phyloP scores from a whole-genome alignment of 2,888 invertebrate species.

The Macrophya alboannulata region DNA sequence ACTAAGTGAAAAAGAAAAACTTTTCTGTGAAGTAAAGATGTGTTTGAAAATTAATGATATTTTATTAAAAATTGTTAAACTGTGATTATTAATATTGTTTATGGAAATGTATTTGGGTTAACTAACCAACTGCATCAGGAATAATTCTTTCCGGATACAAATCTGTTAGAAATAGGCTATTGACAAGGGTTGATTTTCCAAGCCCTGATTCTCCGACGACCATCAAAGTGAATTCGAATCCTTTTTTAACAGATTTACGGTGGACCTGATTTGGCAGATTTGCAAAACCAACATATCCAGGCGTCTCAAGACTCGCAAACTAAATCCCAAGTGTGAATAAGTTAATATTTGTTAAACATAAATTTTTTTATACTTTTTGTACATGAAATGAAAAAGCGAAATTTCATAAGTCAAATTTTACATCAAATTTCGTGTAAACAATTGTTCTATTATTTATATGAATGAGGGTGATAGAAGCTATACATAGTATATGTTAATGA shows the following conservation, averaged over 20 bases:
- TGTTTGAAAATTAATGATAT: neutral
- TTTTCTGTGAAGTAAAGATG: neutral
- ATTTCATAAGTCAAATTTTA: neutral
- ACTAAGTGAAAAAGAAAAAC: too few species aligned
- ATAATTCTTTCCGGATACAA: conserved; percentile 96
- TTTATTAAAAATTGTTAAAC: neutral
- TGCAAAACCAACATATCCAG: conserved; percentile 95
- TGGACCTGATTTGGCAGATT: conserved; percentile 98
- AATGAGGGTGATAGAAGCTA: neutral
- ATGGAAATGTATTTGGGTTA: neutral
- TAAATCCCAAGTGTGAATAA: conserved; percentile 77
- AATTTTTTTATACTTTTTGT: neutral
- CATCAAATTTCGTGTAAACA: neutral
- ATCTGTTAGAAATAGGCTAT: conserved; percentile 96
- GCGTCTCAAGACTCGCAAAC: conserved; percentile 93
- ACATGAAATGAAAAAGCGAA: neutral
- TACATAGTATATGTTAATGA: neutral
- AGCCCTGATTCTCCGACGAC: conserved; percentile 95
- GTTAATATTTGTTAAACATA: conserved; percentile 6
- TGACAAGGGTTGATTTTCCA: conserved; percentile 97
- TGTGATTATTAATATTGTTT: neutral
- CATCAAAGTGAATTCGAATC: conserved; percentile 98
- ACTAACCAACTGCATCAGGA: conserved; percentile 92
- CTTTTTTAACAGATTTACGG: conserved; percentile 98
- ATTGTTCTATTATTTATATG: neutral